Evolutionary conservation across 2,888 invertebrate genomes (phyloP).

Genomic region (Lasioglossum vierecki): DNA sequence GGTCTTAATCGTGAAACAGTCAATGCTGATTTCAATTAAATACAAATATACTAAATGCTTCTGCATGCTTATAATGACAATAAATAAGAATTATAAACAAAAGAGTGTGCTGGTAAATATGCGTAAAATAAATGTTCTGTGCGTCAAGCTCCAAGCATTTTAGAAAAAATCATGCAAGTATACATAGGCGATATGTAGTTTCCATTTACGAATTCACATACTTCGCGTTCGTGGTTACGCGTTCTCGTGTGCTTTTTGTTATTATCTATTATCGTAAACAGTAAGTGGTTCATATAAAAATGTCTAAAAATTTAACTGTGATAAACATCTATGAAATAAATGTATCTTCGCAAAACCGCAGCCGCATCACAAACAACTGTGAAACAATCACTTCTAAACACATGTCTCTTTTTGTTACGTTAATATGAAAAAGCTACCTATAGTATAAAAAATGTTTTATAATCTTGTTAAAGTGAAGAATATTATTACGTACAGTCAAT

Average conservation of each 20-base stretch:
- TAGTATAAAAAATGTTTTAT: neutral
- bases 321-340: conserved; percentile 28
- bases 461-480: conserved; percentile 10
- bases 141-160: conserved; percentile 70
- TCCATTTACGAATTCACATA: conserved; percentile 32
- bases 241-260: conserved; percentile 19
- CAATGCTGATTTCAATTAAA: conserved; percentile 39
- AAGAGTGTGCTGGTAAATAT: conserved; percentile 60
- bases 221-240: conserved; percentile 34
- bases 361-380: conserved; percentile 20
- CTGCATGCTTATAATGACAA: conserved; percentile 55
- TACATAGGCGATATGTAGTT: conserved; percentile 55
- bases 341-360: conserved; percentile 22
- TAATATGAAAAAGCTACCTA: conserved; percentile 2
- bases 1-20: conserved; percentile 19
- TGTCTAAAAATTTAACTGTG: conserved; percentile 13
- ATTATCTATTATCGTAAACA: conserved; percentile 30
- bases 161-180: conserved; percentile 59
- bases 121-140: conserved; percentile 64
- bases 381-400: neutral
- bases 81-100: conserved; percentile 56
- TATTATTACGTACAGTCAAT: neutral
- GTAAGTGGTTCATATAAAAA: conserved; percentile 22
- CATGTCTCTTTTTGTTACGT: neutral
- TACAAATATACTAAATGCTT: conserved; percentile 25